Evolutionary conservation across 2,113 vertebrate species (phyloP).

Genomic region (Turdus rufiventris): DNA sequence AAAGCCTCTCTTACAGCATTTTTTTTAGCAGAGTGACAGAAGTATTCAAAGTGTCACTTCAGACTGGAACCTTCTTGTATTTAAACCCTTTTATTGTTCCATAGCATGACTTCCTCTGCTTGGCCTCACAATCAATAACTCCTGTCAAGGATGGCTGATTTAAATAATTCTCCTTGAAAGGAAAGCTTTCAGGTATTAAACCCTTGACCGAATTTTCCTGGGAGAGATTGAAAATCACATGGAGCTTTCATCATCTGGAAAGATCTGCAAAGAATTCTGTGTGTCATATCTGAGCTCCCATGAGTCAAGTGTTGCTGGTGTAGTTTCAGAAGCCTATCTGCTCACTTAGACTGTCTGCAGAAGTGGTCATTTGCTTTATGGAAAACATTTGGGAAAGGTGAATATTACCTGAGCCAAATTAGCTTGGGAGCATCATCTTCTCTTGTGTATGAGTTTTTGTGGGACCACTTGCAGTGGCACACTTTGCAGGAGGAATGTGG

Average conservation of each 20-base stretch:
- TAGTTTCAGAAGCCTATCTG: neutral
- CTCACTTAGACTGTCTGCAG: neutral
- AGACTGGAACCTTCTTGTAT: neutral
- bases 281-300: neutral
- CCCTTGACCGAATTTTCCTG: neutral
- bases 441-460: neutral
- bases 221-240: neutral
- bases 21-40: neutral
- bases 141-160: neutral
- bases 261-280: neutral
- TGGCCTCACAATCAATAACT: neutral
- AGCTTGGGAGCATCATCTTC: neutral
- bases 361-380: neutral
- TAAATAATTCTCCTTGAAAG: neutral
- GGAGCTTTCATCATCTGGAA: neutral
- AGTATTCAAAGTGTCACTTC: neutral
- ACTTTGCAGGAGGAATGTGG: neutral
- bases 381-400: neutral
- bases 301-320: neutral
- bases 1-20: neutral
- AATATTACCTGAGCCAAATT: neutral
- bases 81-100: neutral
- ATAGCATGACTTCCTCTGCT: neutral
- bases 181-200: constrained; percentile 8
- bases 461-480: neutral